Conservation (phyloP, 2,888 invertebrate genomes). For the Octonoba sinensis region DNA sequence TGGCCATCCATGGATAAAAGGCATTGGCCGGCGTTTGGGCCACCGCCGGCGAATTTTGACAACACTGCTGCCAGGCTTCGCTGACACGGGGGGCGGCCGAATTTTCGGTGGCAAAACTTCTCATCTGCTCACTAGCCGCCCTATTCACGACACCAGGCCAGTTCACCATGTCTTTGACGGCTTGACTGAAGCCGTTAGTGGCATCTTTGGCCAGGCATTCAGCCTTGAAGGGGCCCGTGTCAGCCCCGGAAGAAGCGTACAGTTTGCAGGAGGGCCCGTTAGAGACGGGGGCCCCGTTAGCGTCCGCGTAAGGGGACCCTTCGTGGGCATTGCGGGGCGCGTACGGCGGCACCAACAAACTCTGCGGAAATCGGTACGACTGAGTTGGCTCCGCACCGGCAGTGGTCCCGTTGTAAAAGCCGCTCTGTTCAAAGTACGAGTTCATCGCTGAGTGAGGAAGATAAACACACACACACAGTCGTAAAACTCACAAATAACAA, state of each 20-base stretch:
- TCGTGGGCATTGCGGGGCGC: constrained; percentile 54
- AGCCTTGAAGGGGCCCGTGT: constrained; percentile 63
- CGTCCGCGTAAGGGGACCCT: constrained; percentile 43
- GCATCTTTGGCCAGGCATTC: constrained; percentile 65
- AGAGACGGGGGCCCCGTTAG: constrained; percentile 33
- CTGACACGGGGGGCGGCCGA: constrained; percentile 58
- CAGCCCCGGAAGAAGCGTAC: constrained; percentile 56
- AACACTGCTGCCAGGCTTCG: constrained; percentile 76
- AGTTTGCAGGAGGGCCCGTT: constrained; percentile 65
- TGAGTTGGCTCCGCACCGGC: constrained; percentile 81
- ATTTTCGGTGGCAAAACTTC: constrained; percentile 64
- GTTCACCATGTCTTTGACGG: constrained; percentile 64
- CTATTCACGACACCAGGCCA: constrained; percentile 50
- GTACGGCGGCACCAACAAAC: constrained; percentile 83
- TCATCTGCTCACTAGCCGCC: constrained; percentile 62
- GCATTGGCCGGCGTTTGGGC: constrained; percentile 87
- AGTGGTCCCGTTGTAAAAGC: constrained; percentile 89
- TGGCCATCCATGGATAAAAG: constrained; percentile 98
- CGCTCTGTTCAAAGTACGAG: constrained; percentile 96
- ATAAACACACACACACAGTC: not conserved
- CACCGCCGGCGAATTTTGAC: constrained; percentile 74
- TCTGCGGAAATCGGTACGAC: constrained; percentile 84
- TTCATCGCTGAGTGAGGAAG: constrained; percentile 77
- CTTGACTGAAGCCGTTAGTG: constrained; percentile 64
- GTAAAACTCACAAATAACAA: constrained; percentile 23